Evolutionary conservation across 35 echinoderm and acorn worm species (phyloP), one percentile per base, ranked within the genome.

Genomic region (Nesometra sesokonis): DNA sequence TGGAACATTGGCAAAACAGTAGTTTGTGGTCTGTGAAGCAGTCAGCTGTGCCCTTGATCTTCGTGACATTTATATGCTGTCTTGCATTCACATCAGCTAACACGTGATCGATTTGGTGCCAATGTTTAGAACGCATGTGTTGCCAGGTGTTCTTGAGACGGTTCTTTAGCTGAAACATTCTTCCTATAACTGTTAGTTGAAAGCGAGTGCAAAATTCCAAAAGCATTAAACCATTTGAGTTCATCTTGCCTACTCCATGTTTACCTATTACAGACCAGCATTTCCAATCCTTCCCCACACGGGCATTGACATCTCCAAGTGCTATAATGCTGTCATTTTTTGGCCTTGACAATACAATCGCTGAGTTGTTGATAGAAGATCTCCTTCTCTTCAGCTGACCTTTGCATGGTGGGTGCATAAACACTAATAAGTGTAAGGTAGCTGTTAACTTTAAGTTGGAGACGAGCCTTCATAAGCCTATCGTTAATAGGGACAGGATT

Each of bases 1-100:
- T 33, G 36, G 11, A 29, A 35, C n/a, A 35, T 83, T 83, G 8
- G 36, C 81, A 83, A 38, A 83, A 29, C 9, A 83, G 11, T 27
- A 83, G 35, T 36, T 38, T 83, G 11, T 83, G 81, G 81, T 83
- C 81, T 8, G 81, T 83, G 81, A 83, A 83, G 81, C 81, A 83
- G 81, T 83, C 81, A 35, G 32, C 81, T 3, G 36, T 83, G 23
- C 29, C 9, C 9, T 83, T 83, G 81, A 35, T 35, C 34, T 38
- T 38, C 5, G n/a, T 83, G 30, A 83, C 36, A n/a, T 33, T 32
- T 38, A 83, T 83, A 38, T 35, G 36, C 32, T 35, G 81, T 36
- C 81, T 83, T n/a, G 81, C 9, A 13, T 33, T 27, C 33, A 2
- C 23, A 35, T 83, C 34, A 35, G 81, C 35, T 83, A 83, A 32